A percentile compares a stretch with the other conserved stretches of the same genome.
These are phyloP conservation scores for Anastrepha obliqua DNA, from an alignment of 1,140 invertebrate species.

Conservation along the genomic window DNA sequence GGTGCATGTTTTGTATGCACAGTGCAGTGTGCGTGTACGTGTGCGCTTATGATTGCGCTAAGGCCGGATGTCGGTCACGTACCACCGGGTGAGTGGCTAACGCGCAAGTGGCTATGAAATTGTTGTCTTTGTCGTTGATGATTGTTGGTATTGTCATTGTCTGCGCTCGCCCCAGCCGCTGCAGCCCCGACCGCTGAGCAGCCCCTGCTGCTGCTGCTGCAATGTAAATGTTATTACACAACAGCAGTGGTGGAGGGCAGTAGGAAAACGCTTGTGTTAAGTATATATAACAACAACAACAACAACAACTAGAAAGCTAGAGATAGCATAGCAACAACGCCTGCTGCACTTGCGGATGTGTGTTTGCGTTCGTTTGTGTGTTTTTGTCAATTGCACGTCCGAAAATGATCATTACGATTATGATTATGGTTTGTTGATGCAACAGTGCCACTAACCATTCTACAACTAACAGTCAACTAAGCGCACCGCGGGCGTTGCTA, in stretches of 20 bases:
- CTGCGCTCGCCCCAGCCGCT: neutral
- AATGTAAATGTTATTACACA: constrained; percentile 41
- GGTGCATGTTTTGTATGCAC: too few relatives aligned
- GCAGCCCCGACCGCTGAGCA: too few relatives aligned
- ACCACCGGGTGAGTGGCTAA: constrained; percentile 42
- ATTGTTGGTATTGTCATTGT: constrained; percentile 21
- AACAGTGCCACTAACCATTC: constrained; percentile 49
- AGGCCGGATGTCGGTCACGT: constrained; percentile 48
- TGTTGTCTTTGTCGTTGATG: constrained; percentile 43
- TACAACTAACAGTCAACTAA: constrained; percentile 32
- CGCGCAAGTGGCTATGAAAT: constrained; percentile 51
- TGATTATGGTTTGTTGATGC: constrained; percentile 52
- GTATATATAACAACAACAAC: neutral
- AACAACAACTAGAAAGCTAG: neutral
- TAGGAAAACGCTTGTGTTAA: neutral
- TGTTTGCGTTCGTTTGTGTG: neutral
- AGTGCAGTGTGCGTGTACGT: neutral
- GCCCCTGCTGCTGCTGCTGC: neutral
- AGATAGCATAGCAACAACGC: neutral
- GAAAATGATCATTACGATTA: constrained; percentile 45
- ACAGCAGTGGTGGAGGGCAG: neutral
- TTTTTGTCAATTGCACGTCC: constrained; percentile 30
- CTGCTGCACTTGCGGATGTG: neutral
- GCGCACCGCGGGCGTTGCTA: constrained; percentile 10
- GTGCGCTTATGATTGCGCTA: neutral